A percentile compares a stretch with the other conserved stretches of the same genome.
phyloP scores from a whole-genome alignment of 1,140 invertebrate species.

The Oreohelix idahoensis region DNA sequence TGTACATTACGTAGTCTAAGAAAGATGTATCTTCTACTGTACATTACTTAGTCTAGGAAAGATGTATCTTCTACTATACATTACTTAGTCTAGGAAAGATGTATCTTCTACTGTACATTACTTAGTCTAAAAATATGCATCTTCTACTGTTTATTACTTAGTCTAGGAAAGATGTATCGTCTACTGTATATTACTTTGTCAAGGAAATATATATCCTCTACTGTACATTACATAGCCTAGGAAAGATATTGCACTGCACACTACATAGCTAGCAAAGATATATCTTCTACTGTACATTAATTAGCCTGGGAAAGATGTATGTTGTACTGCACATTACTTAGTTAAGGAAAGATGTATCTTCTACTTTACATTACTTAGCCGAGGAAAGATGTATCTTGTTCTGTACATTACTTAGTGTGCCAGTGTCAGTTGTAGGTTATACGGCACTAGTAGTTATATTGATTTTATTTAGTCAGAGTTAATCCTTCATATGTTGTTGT shows the following conservation, averaged over 20 bases:
- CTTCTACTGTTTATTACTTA: not conserved
- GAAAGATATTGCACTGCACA: not conserved
- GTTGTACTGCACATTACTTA: too few relatives aligned
- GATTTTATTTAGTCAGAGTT: too few relatives aligned
- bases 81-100: not conserved
- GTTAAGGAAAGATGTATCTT: too few relatives aligned
- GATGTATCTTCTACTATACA: not conserved
- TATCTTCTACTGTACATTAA: too few relatives aligned
- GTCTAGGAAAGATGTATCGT: not conserved
- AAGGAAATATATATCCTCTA: not conserved
- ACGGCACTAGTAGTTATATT: too few relatives aligned
- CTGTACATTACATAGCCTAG: not conserved
- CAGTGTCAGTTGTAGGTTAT: too few relatives aligned
- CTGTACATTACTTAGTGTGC: too few relatives aligned
- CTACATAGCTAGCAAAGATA: too few relatives aligned
- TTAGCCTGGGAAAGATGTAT: too few relatives aligned
- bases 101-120: not conserved
- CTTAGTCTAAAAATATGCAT: not conserved
- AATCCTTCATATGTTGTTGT: too few relatives aligned
- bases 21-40: not conserved
- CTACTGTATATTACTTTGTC: not conserved
- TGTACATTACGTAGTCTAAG: not conserved
- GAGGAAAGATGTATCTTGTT: too few relatives aligned
- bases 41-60: not conserved
- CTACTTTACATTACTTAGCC: too few relatives aligned